Conservation (phyloP, 1,140 invertebrate genomes). For the Drosophila punjabiensis region DNA sequence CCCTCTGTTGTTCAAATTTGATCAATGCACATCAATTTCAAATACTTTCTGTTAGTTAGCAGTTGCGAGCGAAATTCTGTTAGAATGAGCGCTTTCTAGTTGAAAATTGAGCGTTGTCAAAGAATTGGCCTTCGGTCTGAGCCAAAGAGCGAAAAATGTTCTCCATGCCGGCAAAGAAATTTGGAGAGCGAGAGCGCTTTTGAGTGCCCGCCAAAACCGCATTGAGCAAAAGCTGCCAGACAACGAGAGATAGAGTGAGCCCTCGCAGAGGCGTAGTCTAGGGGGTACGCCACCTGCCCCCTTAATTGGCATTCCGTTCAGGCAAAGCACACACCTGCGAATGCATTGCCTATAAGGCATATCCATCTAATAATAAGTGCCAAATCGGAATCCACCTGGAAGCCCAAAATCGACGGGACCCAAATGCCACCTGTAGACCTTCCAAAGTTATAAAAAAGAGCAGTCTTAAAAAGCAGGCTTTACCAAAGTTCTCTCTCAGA, state of each 20-base stretch:
- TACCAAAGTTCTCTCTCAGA: constrained; percentile 25
- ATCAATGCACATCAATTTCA: too few species aligned
- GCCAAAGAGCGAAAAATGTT: constrained; percentile 7
- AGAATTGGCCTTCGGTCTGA: constrained; percentile 5
- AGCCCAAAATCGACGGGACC: background rate
- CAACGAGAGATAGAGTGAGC: constrained; percentile 19
- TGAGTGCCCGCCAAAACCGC: constrained; percentile 73
- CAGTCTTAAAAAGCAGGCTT: background rate
- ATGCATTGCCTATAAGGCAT: background rate
- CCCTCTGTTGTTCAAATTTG: background rate
- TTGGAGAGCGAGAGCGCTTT: constrained; percentile 23
- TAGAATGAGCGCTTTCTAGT: constrained; percentile 21
- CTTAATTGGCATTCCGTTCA: constrained; percentile 15
- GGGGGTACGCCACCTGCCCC: constrained; percentile 7
- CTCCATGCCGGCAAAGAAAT: constrained; percentile 59
- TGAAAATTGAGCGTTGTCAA: constrained; percentile 51
- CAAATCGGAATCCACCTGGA: background rate
- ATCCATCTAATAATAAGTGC: background rate
- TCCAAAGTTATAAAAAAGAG: constrained; percentile 1
- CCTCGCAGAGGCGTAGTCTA: constrained; percentile 43
- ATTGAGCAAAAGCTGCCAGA: constrained; percentile 38
- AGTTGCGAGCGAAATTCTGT: background rate
- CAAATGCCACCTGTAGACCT: constrained; percentile 64
- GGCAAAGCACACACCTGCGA: background rate
- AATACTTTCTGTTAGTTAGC: background rate